Percentiles rank a stretch among this genome's conserved stretches.
Evolutionary conservation across 2,797 vertebrate species (phyloP).

Genomic region (Neosilurus mollespiculum): DNA sequence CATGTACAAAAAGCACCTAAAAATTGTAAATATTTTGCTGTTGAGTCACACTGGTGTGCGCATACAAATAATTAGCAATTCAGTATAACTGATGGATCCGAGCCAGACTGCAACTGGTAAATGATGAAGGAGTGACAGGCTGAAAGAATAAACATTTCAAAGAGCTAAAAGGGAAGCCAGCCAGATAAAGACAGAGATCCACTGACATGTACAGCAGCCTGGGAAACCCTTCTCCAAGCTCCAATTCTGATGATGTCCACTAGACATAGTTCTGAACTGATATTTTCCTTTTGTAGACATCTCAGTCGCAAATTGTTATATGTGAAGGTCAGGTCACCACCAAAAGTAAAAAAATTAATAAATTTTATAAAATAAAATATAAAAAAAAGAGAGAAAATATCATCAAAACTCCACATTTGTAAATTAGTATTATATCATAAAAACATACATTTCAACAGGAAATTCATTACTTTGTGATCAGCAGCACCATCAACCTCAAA

Average conservation of each 20-base stretch:
- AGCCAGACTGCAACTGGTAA: constrained; percentile 6
- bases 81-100: not conserved
- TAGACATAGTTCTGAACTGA: not conserved
- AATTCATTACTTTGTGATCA: not conserved
- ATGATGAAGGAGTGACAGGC: not conserved
- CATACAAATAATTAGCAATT: not conserved
- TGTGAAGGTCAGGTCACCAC: not conserved
- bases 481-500: not conserved
- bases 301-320: not conserved
- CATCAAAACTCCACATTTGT: not conserved
- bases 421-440: not conserved
- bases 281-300: not conserved
- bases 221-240: not conserved
- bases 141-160: not conserved
- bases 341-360: not conserved
- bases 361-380: too few relatives aligned
- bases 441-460: not conserved
- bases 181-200: not conserved
- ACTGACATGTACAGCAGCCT: not conserved
- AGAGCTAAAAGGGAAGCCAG: not conserved
- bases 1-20: constrained; percentile 21
- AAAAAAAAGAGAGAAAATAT: not conserved
- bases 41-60: constrained; percentile 21
- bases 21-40: not conserved
- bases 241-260: not conserved